phyloP scores from a whole-genome alignment of 1,140 invertebrate genomes.

The Drosophila setifemur region DNA sequence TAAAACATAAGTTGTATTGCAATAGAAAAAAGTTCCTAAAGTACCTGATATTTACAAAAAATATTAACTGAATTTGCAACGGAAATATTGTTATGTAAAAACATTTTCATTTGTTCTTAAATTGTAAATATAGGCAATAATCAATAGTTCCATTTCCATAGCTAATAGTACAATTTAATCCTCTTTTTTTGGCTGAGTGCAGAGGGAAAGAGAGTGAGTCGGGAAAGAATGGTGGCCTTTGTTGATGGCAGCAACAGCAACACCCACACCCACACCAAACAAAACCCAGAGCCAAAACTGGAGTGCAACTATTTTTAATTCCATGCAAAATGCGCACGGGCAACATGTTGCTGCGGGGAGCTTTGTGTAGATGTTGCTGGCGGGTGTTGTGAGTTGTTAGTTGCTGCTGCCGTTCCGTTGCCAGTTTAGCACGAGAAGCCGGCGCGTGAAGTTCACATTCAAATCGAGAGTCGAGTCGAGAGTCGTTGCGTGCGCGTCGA shows the following conservation, averaged over 20 bases:
- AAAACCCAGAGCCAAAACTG: constrained; percentile 35
- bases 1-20: too few species aligned
- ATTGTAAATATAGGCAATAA: too few species aligned
- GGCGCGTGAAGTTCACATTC: constrained; percentile 49
- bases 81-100: too few species aligned
- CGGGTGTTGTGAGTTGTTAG: background rate
- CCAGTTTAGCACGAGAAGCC: constrained; percentile 50
- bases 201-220: constrained; percentile 10
- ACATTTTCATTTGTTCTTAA: too few species aligned
- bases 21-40: too few species aligned
- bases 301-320: constrained; percentile 76
- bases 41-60: too few species aligned
- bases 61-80: too few species aligned
- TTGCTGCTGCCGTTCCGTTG: constrained; percentile 1
- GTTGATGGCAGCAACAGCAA: constrained; percentile 37
- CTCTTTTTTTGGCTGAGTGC: constrained; percentile 3
- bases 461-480: background rate
- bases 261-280: constrained; percentile 48
- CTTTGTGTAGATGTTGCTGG: constrained; percentile 29
- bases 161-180: too few species aligned
- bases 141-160: too few species aligned
- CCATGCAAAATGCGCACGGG: constrained; percentile 56
- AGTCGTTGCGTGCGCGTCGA: background rate
- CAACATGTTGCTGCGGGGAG: constrained; percentile 51
- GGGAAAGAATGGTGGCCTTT: constrained; percentile 64